These are phyloP conservation scores for Eurytoma californica DNA, from an alignment of 2,888 invertebrate species.

Conservation along the genomic window DNA sequence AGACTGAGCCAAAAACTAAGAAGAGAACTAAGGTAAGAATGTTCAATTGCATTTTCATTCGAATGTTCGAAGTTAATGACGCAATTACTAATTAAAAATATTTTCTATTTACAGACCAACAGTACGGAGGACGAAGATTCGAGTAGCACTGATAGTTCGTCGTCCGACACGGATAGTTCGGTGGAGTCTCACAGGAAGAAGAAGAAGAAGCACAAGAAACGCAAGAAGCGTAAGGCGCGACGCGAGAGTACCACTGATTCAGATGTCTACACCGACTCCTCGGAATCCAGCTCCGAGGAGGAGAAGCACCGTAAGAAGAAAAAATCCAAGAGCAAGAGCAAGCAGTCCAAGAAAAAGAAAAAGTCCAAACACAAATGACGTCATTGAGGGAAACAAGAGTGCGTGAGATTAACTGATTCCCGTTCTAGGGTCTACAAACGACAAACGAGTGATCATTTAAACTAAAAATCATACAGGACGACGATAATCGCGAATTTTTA, in stretches of 20 bases:
- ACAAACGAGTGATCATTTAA: constrained; percentile 23
- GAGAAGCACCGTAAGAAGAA: constrained; percentile 81
- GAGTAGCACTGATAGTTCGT: constrained; percentile 74
- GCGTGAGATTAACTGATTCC: constrained; percentile 27
- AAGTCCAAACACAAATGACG: constrained; percentile 80
- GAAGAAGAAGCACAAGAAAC: constrained; percentile 80
- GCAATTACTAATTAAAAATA: neutral
- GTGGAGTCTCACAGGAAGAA: constrained; percentile 77
- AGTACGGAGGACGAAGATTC: constrained; percentile 77
- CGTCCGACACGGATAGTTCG: constrained; percentile 75
- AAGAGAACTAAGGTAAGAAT: constrained; percentile 73
- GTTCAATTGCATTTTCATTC: neutral
- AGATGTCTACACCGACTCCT: constrained; percentile 81
- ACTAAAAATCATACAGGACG: constrained; percentile 3
- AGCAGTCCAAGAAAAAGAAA: constrained; percentile 84
- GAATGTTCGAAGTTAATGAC: neutral
- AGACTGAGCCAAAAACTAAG: constrained; percentile 70
- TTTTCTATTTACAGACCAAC: constrained; percentile 65
- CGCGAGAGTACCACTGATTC: constrained; percentile 80
- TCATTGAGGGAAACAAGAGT: constrained; percentile 54
- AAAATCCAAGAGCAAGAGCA: constrained; percentile 83
- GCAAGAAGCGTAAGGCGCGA: constrained; percentile 77
- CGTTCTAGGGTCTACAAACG: constrained; percentile 11
- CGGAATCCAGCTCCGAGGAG: constrained; percentile 80
- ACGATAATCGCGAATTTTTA: constrained; percentile 39